phyloP scores from a whole-genome alignment of 2,888 invertebrate species.

The Aspidapion aeneum region DNA sequence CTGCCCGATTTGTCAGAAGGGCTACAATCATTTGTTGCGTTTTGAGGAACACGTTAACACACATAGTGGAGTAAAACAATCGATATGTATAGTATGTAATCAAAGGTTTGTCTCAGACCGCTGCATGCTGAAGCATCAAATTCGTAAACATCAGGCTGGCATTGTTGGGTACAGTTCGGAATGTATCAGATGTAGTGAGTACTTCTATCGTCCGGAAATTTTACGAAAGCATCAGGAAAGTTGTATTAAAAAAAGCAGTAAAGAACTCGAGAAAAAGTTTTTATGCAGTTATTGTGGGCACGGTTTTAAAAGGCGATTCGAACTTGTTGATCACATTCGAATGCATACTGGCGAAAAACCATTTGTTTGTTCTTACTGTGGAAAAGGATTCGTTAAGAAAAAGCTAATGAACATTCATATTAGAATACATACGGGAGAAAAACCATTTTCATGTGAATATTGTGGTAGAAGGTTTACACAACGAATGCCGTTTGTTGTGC shows the following conservation, averaged over 20 bases:
- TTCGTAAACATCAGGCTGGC: conserved; percentile 41
- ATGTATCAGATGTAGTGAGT: conserved; percentile 39
- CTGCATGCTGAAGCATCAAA: conserved; percentile 37
- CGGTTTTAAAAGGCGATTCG: conserved; percentile 36
- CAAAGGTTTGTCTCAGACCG: conserved; percentile 51
- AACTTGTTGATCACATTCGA: conserved; percentile 35
- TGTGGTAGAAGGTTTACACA: conserved; percentile 44
- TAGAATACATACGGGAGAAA: conserved; percentile 44
- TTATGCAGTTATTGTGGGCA: conserved; percentile 43
- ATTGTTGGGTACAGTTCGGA: conserved; percentile 48
- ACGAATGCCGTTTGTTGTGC: conserved; percentile 37
- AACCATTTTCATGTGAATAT: conserved; percentile 42
- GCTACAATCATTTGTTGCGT: conserved; percentile 52
- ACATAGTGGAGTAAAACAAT: conserved; percentile 52
- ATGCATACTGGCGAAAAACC: conserved; percentile 39
- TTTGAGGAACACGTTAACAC: conserved; percentile 56
- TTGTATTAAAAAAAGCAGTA: conserved; percentile 30
- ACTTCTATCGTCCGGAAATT: conserved; percentile 37
- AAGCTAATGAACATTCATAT: conserved; percentile 40
- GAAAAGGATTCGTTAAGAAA: conserved; percentile 37
- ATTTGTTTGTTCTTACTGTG: conserved; percentile 36
- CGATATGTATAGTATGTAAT: conserved; percentile 52
- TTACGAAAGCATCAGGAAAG: conserved; percentile 49
- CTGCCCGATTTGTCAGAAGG: conserved; percentile 54
- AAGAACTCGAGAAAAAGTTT: conserved; percentile 52